Evolutionary conservation across 2,888 invertebrate species (phyloP), one percentile per base, ranked within the genome.

Genomic region (Mesopsocus fuscifrons): DNA sequence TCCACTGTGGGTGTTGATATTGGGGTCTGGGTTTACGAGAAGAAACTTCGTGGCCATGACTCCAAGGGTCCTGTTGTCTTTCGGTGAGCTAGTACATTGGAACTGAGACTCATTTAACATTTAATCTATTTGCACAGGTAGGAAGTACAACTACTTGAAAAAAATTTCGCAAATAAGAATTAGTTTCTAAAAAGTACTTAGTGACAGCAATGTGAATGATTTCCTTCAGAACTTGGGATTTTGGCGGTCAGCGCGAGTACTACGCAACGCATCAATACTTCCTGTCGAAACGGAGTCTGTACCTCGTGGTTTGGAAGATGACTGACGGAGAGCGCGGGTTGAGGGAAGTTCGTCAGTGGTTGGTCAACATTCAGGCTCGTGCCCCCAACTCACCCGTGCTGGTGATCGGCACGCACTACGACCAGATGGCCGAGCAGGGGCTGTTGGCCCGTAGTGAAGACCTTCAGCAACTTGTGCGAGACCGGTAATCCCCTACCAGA

Each of bases 251-350:
- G 64, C 78, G 81, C 57, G 97, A 98, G 73, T 77, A 97, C 59
- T 97, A 97, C 60, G 89, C 95, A 0, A 97, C 97, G 0, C 97
- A 97, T 67, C 95, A 97, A 59, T 98, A 98, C 61, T 98, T 98
- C 60, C 65, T 98, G 35, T 94, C 95, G 0, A 85, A 91, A 46
- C 71, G 97, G 11, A 91, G 94, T 49, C 65, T 98, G 26, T 98
- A 95, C 60, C 66, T 98, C 43, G 95, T 97, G 1, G 74, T 95
- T 3, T 98, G 97, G 95, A 75, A 79, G 52, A 83, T 94, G 42
- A 80, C 79, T 0, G 94, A 95, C 53, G 97, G 97, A 0, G 74
- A 87, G 55, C 72, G 73, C 51, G 97, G 94, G 0, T 73, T 98
- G 11, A 78, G 81, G 13, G 85, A 84, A 52, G 85, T 98, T 20